phyloP scores from a whole-genome alignment of 2,797 vertebrate species.

The Channallabes apus region DNA sequence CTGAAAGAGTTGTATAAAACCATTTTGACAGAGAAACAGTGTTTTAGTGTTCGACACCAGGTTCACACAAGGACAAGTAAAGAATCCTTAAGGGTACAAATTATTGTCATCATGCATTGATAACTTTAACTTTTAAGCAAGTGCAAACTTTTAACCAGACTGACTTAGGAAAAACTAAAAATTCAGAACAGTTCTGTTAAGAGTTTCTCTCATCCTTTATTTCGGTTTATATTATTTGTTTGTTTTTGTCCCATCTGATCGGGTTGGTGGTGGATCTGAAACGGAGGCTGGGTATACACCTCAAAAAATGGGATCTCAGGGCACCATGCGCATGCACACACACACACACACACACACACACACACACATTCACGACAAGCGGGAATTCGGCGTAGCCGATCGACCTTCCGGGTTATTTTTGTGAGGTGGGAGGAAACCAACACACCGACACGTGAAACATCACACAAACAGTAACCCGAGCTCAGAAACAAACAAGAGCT shows the following conservation, averaged over 20 bases:
- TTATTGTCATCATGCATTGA: too few species aligned
- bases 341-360: background rate
- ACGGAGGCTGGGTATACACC: background rate
- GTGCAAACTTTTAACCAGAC: too few species aligned
- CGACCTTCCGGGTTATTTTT: background rate
- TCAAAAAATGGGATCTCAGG: background rate
- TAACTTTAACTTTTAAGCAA: too few species aligned
- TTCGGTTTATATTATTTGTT: background rate
- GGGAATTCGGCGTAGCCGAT: background rate
- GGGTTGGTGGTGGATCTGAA: background rate
- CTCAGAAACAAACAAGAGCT: conserved; percentile 10
- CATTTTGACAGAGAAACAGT: background rate
- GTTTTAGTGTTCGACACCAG: background rate
- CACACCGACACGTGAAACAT: background rate
- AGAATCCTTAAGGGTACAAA: background rate
- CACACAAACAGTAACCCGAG: background rate
- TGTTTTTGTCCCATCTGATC: background rate
- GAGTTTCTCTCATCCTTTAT: background rate
- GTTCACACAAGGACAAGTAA: background rate
- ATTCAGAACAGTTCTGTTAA: background rate
- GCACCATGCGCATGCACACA: too few species aligned
- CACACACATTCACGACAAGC: background rate
- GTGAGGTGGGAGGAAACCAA: background rate
- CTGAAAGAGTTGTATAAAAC: background rate
- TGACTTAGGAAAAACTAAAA: background rate